Conservation (phyloP, 2,113 vertebrate species). For the Pedionomus torquatus region DNA sequence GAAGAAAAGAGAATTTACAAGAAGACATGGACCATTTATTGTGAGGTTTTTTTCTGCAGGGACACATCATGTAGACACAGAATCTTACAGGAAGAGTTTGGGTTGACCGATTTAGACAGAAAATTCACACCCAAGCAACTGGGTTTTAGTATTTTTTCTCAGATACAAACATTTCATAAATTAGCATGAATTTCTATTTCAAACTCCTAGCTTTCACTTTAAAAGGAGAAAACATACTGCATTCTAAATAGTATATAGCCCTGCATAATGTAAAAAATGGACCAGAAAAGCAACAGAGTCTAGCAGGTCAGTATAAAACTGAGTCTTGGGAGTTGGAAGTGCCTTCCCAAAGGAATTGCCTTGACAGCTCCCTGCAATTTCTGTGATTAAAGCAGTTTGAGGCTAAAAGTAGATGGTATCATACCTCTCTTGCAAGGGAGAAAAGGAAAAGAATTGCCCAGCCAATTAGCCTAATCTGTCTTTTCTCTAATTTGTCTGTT, state of each 20-base stretch:
- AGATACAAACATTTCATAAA: neutral
- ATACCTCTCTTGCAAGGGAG: neutral
- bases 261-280: neutral
- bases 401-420: slow-evolving; percentile 3
- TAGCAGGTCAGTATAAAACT: neutral
- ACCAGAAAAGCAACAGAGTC: neutral
- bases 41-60: neutral
- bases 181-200: neutral
- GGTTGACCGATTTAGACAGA: neutral
- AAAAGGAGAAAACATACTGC: neutral
- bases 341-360: neutral
- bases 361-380: neutral
- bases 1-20: neutral
- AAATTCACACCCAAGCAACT: neutral
- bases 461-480: slow-evolving; percentile 42
- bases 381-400: neutral
- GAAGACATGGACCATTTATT: neutral
- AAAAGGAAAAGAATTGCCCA: neutral
- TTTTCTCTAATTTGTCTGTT: slow-evolving; percentile 30
- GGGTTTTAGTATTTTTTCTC: neutral
- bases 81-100: neutral
- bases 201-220: neutral
- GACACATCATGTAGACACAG: neutral
- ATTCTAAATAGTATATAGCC: neutral
- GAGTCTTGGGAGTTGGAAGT: neutral